A percentile compares a stretch with the other conserved stretches of the same genome.
Evolutionary conservation across 1,140 invertebrate genomes (phyloP).

Genomic region (Belonocnema kinseyi): DNA sequence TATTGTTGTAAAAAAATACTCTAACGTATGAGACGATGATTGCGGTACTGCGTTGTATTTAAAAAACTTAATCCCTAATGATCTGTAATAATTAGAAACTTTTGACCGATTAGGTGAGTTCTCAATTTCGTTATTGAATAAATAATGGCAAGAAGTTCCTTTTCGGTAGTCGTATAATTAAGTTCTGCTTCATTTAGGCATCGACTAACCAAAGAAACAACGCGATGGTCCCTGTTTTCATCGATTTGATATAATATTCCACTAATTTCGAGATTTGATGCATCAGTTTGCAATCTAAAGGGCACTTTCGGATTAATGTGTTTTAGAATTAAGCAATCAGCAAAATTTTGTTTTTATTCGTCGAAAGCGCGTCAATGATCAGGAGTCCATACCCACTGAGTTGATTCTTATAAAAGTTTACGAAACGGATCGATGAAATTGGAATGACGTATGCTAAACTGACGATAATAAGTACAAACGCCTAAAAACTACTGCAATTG

Average conservation of each 20-base stretch:
- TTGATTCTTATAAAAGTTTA: slow-evolving; percentile 33
- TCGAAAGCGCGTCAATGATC: slow-evolving; percentile 33
- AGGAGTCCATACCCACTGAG: slow-evolving; percentile 31
- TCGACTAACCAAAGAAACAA: too few relatives aligned
- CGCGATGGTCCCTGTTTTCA: too few relatives aligned
- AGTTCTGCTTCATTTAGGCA: too few relatives aligned
- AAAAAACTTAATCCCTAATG: too few relatives aligned
- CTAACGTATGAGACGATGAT: slow-evolving; percentile 68
- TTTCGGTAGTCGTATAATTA: too few relatives aligned
- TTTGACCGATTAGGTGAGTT: too few relatives aligned
- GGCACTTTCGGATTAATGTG: slow-evolving; percentile 33
- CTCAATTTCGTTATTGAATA: too few relatives aligned
- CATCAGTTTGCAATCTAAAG: slow-evolving; percentile 31
- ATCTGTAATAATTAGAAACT: too few relatives aligned
- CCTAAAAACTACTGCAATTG: slow-evolving; percentile 38
- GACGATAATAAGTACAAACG: slow-evolving; percentile 36
- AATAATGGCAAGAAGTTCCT: too few relatives aligned
- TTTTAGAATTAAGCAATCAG: slow-evolving; percentile 24
- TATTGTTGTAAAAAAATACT: background rate
- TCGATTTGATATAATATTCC: too few relatives aligned
- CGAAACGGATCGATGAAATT: slow-evolving; percentile 36
- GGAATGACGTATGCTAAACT: background rate
- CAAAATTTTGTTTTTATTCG: slow-evolving; percentile 35
- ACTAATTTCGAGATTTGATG: too few relatives aligned
- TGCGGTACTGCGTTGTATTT: background rate